Base-by-base conservation (phyloP, 2,113 vertebrate genomes). In the Pimephales promelas region DNA sequence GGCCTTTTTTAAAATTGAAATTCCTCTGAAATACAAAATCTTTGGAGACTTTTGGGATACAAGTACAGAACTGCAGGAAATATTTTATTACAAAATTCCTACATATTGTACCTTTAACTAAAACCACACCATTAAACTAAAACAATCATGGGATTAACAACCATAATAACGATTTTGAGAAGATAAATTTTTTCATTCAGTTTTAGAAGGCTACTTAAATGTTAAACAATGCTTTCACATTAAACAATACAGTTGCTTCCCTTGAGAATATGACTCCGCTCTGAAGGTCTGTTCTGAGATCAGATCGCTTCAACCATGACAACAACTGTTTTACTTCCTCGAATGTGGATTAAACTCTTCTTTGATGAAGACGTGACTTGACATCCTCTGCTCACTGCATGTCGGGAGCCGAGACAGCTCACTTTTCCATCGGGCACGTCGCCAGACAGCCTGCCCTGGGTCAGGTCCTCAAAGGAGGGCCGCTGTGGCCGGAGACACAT, bases 371-470 rank as follows among this genome's bases (percentile, higher is more conserved):
- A 94, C 90, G 6, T 79, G 81, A 84, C 56, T 86, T 93, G 93
- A 93, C 92, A 92, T 90, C 83, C 88, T 89, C 62, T 61, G 88
- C 89, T 90, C 90, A 87, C 87, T 89, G 90, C 89, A 91, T 90
- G 92, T 93, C 92, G 91, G 36, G 57, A 86, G 89, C 90, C 89
- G 89, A 92, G 90, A 93, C 93, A 87, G 92, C 92, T 93, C 91
- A 92, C 90, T 93, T 92, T 88, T 89, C 90, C 87, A 92, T 90
- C 87, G 89, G 93, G 91, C 91, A 91, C 81, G 79, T 89, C 87
- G 90, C 91, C 92, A 93, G 90, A 83, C 90, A 77, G 88, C 88
- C 88, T 90, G 90, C 90, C 86, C 91, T 70, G 79, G 61, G 62
- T 82, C 76, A n/a, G 89, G 91, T 90, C 90, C 89, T 88, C 87